Evolutionary conservation across 1,140 invertebrate species (phyloP).

Genomic region (Thrips palmi): DNA sequence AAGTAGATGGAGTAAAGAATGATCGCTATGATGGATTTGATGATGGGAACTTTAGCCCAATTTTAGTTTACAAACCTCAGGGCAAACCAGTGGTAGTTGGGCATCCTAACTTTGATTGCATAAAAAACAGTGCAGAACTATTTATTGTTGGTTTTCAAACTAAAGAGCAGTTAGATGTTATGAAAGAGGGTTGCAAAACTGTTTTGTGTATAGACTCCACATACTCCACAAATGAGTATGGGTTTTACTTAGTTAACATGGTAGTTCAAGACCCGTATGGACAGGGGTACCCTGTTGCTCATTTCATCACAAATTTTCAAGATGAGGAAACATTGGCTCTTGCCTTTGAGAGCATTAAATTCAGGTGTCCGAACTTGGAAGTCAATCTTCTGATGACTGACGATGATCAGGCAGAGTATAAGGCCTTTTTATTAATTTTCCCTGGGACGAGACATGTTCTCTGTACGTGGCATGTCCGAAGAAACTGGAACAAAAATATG

Average conservation of each 20-base stretch:
- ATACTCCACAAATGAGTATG: slow-evolving; percentile 1
- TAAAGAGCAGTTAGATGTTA: background rate
- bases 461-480: slow-evolving; percentile 1
- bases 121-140: background rate
- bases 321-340: background rate
- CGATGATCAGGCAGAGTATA: background rate
- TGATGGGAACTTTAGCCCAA: background rate
- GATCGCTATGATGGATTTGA: no score
- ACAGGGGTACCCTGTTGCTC: slow-evolving; percentile 6
- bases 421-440: background rate
- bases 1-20: no score
- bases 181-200: background rate
- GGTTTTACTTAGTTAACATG: slow-evolving; percentile 2
- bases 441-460: background rate
- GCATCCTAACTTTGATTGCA: background rate
- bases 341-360: background rate
- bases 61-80: background rate
- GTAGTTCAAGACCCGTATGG: slow-evolving; percentile 3
- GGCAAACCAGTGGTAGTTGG: no score
- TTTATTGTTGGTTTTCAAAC: background rate
- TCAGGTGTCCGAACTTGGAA: background rate
- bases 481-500: background rate
- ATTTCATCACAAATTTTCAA: slow-evolving; percentile 2
- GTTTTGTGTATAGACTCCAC: slow-evolving; percentile 6
- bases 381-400: slow-evolving; percentile 7